Percentiles rank a stretch among this genome's conserved stretches.
phyloP scores from a whole-genome alignment of 1,140 invertebrate species.

The Ditylenchus dipsaci region DNA sequence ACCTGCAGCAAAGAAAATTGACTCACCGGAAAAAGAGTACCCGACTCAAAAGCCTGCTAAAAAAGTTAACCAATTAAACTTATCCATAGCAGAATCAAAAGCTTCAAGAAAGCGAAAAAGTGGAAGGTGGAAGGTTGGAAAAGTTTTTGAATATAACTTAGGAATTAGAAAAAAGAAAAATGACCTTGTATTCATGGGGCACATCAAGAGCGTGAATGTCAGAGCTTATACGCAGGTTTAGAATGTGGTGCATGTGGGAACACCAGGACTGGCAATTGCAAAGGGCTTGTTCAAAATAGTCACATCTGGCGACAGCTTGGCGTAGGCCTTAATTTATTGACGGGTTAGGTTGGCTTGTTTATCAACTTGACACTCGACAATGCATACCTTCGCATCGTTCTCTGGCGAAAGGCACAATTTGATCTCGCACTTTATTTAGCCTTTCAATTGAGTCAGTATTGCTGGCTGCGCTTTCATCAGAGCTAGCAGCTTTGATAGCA shows the following conservation, averaged over 20 bases:
- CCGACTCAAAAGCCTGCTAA: conserved; percentile 41
- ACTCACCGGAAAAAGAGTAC: conserved; percentile 45
- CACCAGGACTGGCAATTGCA: conserved; percentile 51
- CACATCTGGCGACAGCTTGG: conserved; percentile 40
- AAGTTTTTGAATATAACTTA: too few relatives aligned
- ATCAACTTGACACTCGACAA: neutral
- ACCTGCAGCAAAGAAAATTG: neutral
- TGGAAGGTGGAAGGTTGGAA: neutral
- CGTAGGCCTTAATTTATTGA: conserved; percentile 10
- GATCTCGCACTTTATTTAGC: neutral
- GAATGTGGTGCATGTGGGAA: conserved; percentile 43
- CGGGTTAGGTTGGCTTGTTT: neutral
- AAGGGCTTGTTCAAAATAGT: conserved; percentile 44
- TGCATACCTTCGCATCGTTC: conserved; percentile 23
- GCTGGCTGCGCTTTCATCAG: neutral
- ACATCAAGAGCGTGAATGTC: conserved; percentile 53
- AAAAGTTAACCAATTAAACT: conserved; percentile 17
- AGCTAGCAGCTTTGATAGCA: neutral
- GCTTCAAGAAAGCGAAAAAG: neutral
- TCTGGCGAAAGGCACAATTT: conserved; percentile 18
- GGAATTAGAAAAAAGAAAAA: too few relatives aligned
- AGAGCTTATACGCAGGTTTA: conserved; percentile 34
- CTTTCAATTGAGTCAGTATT: neutral
- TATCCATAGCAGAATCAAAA: too few relatives aligned
- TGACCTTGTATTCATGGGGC: conserved; percentile 54